phyloP scores from a whole-genome alignment of 2,797 vertebrate species.

The Poecilia velifera region DNA sequence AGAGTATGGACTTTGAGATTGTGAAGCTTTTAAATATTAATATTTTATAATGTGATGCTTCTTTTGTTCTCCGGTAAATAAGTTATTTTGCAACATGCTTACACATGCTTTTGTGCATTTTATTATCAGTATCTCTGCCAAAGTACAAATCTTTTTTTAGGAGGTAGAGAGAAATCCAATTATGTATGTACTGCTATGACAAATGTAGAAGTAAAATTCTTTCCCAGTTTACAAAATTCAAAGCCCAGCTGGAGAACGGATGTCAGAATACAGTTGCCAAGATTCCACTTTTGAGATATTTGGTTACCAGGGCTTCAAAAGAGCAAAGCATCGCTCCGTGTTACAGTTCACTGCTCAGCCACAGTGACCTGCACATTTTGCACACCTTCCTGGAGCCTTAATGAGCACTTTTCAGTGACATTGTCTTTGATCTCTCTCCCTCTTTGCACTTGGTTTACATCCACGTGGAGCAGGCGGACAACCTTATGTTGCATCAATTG shows the following conservation, averaged over 20 bases:
- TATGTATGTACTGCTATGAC: not conserved
- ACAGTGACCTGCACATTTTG: slow-evolving; percentile 37
- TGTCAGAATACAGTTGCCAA: slow-evolving; percentile 20
- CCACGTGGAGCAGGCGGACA: slow-evolving; percentile 12
- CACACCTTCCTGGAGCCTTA: slow-evolving; percentile 37
- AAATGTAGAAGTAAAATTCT: not conserved
- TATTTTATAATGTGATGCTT: not conserved
- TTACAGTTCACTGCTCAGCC: slow-evolving; percentile 51
- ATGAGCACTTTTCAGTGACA: slow-evolving; percentile 57
- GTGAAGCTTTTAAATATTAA: not conserved
- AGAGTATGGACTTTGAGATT: not conserved
- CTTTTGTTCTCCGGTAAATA: not conserved
- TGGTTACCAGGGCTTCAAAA: slow-evolving; percentile 20
- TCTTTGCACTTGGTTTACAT: slow-evolving; percentile 23
- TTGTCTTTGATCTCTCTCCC: slow-evolving; percentile 36
- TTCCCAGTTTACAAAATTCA: not conserved
- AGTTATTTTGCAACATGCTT: not conserved
- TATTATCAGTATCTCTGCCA: not conserved
- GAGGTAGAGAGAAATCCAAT: not conserved
- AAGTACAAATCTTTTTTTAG: not conserved
- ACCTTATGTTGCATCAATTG: slow-evolving; percentile 22
- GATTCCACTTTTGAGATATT: slow-evolving; percentile 18
- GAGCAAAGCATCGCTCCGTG: slow-evolving; percentile 27
- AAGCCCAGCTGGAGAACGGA: not conserved
- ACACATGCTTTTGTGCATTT: not conserved